phyloP scores from a whole-genome alignment of 2,113 vertebrate species.

The Chitala chitala region DNA sequence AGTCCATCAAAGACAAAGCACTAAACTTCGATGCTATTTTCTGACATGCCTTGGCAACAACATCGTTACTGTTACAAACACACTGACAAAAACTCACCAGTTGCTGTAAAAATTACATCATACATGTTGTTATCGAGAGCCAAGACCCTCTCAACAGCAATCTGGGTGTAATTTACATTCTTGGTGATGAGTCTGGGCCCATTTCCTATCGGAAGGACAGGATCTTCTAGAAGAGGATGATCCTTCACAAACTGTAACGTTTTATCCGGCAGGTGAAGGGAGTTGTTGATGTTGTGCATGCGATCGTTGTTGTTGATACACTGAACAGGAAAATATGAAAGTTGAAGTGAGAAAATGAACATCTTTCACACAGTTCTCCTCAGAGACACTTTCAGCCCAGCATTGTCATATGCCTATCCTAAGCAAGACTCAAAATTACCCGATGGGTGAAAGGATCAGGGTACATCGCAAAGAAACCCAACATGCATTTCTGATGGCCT shows the following conservation, averaged over 20 bases:
- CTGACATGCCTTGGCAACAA: no score
- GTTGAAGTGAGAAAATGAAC: no score
- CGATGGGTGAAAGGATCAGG: no score
- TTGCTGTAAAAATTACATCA: conserved; percentile 85
- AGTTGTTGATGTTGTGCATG: conserved; percentile 75
- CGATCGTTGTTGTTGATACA: conserved; percentile 79
- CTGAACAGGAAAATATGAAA: conserved; percentile 43
- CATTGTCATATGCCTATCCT: no score
- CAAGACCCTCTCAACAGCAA: conserved; percentile 80
- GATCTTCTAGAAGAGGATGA: conserved; percentile 92
- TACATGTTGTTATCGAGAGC: conserved; percentile 76
- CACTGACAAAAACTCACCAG: conserved; percentile 60
- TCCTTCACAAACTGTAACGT: conserved; percentile 92
- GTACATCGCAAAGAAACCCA: no score
- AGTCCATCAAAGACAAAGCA: not conserved
- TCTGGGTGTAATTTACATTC: conserved; percentile 88
- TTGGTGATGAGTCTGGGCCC: conserved; percentile 76
- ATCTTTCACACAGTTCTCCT: no score
- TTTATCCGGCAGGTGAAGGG: conserved; percentile 86
- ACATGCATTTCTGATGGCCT: no score
- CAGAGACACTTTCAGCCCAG: no score
- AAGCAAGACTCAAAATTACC: no score
- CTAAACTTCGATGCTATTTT: no score
- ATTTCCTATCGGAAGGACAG: conserved; percentile 75
- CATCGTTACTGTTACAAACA: not conserved